Conservation (phyloP, 2,888 invertebrate genomes). For the Lampropteryx suffumata region DNA sequence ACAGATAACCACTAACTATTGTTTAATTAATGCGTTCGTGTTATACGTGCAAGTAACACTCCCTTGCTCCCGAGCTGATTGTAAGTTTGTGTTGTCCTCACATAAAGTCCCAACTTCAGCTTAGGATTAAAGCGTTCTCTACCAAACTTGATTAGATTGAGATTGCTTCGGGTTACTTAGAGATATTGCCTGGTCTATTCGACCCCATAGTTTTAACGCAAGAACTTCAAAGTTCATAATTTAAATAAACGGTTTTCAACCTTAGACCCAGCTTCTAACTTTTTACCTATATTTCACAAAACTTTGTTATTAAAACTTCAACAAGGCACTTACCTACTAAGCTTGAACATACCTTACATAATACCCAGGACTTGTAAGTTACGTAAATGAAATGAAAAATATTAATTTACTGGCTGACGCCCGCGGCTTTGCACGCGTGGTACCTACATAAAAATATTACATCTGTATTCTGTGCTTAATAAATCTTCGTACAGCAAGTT, state of each 20-base stretch:
- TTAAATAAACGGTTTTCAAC: constrained; percentile 22
- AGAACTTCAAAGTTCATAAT: constrained; percentile 26
- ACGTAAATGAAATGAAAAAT: too few species aligned
- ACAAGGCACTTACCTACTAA: neutral
- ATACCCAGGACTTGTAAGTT: too few species aligned
- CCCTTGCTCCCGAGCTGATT: too few species aligned
- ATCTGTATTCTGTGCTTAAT: too few species aligned
- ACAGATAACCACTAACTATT: too few species aligned
- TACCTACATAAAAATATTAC: too few species aligned
- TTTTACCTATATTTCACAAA: constrained; percentile 7
- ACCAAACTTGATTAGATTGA: constrained; percentile 32
- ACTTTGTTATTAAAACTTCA: constrained; percentile 14
- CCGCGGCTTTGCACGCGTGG: too few species aligned
- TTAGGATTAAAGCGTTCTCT: constrained; percentile 27
- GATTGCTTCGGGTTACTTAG: constrained; percentile 33
- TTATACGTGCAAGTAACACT: too few species aligned
- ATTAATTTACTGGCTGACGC: too few species aligned
- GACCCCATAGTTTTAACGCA: constrained; percentile 23
- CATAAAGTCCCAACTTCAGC: constrained; percentile 18
- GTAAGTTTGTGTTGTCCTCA: constrained; percentile 7
- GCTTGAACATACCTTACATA: too few species aligned
- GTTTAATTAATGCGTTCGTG: too few species aligned
- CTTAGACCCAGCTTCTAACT: constrained; percentile 3
- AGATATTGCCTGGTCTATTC: constrained; percentile 15
- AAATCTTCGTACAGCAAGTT: too few species aligned